Evolutionary conservation across 2,113 vertebrate species (phyloP).

Genomic region (Plotosus lineatus): DNA sequence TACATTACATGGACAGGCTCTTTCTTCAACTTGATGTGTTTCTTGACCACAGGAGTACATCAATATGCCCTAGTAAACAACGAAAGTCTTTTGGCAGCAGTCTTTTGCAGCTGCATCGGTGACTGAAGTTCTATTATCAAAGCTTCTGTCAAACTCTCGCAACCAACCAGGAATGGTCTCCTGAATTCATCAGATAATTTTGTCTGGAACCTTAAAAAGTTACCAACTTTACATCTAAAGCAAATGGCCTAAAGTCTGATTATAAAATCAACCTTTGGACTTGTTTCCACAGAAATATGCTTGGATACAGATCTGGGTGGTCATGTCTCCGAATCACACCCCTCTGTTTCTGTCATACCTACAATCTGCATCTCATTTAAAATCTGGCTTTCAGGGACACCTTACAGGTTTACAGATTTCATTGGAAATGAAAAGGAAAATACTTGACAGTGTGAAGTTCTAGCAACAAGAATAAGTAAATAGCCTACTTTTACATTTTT

Average conservation of each 20-base stretch:
- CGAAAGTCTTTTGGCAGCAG: background rate
- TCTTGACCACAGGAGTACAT: background rate
- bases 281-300: background rate
- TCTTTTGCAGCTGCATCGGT: background rate
- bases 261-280: background rate
- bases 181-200: background rate
- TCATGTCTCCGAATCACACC: background rate
- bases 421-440: too few species aligned
- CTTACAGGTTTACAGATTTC: too few species aligned
- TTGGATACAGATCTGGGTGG: background rate
- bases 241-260: background rate
- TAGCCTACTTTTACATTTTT: too few species aligned
- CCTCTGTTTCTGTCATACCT: background rate
- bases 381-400: too few species aligned
- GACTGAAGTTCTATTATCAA: background rate
- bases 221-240: background rate
- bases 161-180: background rate
- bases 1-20: background rate
- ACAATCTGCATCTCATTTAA: too few species aligned
- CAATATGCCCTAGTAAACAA: background rate
- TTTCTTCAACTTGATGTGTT: background rate
- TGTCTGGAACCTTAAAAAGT: background rate
- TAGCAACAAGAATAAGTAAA: too few species aligned
- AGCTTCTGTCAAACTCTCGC: background rate
- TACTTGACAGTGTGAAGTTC: too few species aligned